These are phyloP conservation scores for Schizopygopsis pylzovi DNA, from an alignment of 2,797 vertebrate genomes.

Conservation along the genomic window DNA sequence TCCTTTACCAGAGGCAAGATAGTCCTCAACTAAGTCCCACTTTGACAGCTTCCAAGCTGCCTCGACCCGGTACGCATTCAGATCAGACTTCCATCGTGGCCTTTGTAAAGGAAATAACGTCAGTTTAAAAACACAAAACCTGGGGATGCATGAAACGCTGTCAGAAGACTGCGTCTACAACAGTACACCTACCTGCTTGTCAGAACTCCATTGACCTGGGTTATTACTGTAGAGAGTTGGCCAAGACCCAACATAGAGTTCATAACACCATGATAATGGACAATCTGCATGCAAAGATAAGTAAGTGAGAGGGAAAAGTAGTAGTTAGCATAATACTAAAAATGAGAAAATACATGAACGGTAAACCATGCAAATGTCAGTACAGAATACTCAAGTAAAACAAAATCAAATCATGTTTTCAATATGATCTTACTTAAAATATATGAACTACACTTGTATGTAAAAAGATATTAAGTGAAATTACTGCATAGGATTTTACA, in stretches of 20 bases:
- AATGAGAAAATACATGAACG: background rate
- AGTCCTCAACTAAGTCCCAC: constrained; percentile 95
- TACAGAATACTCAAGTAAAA: background rate
- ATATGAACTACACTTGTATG: background rate
- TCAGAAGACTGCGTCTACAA: background rate
- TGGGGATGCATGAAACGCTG: background rate
- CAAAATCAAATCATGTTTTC: too few species aligned
- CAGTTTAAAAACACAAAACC: constrained; percentile 12
- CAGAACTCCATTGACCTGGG: constrained; percentile 95
- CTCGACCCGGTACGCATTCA: constrained; percentile 96
- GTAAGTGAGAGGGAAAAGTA: background rate
- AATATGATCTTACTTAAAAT: too few species aligned
- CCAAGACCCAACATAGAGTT: constrained; percentile 97
- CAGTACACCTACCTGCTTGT: constrained; percentile 85
- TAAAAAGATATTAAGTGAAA: background rate
- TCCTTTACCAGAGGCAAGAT: constrained; percentile 87
- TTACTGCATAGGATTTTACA: background rate
- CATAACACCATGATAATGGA: constrained; percentile 96
- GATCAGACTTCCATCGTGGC: constrained; percentile 92
- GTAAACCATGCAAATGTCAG: background rate
- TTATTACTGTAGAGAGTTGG: constrained; percentile 95
- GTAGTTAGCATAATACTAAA: background rate
- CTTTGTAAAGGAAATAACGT: constrained; percentile 69
- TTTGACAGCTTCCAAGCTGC: constrained; percentile 97
- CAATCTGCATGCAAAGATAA: constrained; percentile 79